Evolutionary conservation across 2,113 vertebrate genomes (phyloP), one percentile per base, ranked within the genome.

Genomic region (Strigops habroptila): DNA sequence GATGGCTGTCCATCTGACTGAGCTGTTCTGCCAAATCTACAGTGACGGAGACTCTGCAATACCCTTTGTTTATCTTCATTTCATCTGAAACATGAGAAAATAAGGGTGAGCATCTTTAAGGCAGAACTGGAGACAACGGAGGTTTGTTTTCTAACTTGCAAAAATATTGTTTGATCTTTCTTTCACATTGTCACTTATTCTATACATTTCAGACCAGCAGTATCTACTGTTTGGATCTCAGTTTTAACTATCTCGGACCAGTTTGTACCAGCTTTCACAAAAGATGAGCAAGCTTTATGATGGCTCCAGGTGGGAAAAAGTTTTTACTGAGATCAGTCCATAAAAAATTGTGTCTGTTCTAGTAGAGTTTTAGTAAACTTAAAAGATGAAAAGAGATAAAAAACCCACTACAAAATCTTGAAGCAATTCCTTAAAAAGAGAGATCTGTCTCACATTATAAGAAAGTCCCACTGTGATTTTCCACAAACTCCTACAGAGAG

Each of bases 401-500:
- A 91, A 62, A 28, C 76, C 39, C 39, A 49, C 35, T 79, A 80
- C 28, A 81, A 81, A 86, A 94, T 86, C 76, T 86, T 86, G 64
- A 92, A 96, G n/a, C 33, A 75, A 83, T 91, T 88, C 82, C 43
- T 95, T 86, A 81, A 55, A 86, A 93, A 95, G 39, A 70, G 73
- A 83, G 18, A 64, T 75, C 94, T 96, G 92, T 55, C 80, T 93
- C 64, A 84, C 83, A 93, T 91, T 92, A 60, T 63, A 55, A 53
- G 79, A 14, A 77, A 88, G 33, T 84, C 90, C 64, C 86, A 80
- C 48, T 68, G 86, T 71, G 92, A 82, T 68, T 95, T 91, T 75
- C 55, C 51, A 88, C 41, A 83, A 49, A 37, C 55, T 95, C 46
- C 64, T 83, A 71, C 33, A 78, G 43, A 68, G 59, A 46, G 16